A percentile compares a stretch with the other conserved stretches of the same genome.
Evolutionary conservation across 37 sponge, comb jelly and placozoan genomes (phyloP).

Genomic region (Eunapius fragilis): DNA sequence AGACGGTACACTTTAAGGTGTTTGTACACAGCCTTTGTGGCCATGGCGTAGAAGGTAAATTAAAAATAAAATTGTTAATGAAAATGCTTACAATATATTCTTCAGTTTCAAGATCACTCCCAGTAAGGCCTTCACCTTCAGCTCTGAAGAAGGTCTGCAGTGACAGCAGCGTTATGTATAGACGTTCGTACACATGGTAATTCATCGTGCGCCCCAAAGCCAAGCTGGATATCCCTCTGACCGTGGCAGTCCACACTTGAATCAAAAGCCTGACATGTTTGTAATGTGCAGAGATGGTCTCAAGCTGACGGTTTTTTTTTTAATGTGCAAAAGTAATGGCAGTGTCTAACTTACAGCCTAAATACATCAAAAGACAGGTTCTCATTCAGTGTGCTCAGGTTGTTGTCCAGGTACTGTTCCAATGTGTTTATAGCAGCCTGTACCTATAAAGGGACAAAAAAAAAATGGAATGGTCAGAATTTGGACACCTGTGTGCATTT

Average conservation of each 20-base stretch:
- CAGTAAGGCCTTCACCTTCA: slow-evolving; percentile 46
- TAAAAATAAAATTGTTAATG: not conserved
- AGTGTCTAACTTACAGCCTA: slow-evolving; percentile 16
- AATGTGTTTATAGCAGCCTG: not conserved
- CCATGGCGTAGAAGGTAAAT: not conserved
- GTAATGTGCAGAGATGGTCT: not conserved
- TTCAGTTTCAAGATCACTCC: slow-evolving; percentile 11
- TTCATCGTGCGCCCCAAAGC: not conserved
- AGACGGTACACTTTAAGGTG: slow-evolving; percentile 2
- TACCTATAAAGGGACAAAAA: not conserved
- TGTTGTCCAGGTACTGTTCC: slow-evolving; percentile 34
- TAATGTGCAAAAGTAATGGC: no score
- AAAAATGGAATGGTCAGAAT: not conserved
- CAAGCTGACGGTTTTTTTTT: no score
- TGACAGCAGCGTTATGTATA: not conserved
- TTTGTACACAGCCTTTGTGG: not conserved
- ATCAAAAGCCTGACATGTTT: slow-evolving; percentile 34
- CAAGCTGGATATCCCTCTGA: not conserved
- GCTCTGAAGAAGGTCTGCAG: slow-evolving; percentile 46
- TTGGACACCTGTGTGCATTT: not conserved
- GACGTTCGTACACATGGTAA: not conserved
- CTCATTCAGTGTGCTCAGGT: slow-evolving; percentile 35
- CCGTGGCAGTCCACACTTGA: slow-evolving; percentile 25
- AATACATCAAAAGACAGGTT: slow-evolving; percentile 25
- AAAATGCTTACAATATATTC: slow-evolving; percentile 21